These are phyloP conservation scores for Dysidea cf. avara DNA, from an alignment of 37 sponge, comb jelly and placozoan species.

Conservation along the genomic window DNA sequence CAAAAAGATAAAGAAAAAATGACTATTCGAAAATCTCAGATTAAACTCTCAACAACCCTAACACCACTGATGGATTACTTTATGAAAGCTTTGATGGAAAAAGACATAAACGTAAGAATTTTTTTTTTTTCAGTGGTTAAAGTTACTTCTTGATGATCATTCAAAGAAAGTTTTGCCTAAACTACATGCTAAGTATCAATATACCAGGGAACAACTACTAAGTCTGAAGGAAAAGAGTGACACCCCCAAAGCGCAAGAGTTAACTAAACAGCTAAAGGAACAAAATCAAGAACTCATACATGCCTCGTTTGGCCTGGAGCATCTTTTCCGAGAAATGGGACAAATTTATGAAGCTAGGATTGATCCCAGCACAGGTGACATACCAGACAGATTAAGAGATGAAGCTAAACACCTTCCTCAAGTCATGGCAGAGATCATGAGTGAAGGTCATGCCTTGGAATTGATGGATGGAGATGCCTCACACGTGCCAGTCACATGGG, in stretches of 20 bases:
- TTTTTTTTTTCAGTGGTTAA: not conserved
- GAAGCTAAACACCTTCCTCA: slow-evolving; percentile 3
- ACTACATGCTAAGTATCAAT: not conserved
- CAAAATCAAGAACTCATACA: slow-evolving; percentile 6
- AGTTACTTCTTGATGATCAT: slow-evolving; percentile 3
- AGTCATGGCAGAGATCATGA: slow-evolving; percentile 25
- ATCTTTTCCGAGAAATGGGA: slow-evolving; percentile 16
- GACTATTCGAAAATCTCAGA: not conserved
- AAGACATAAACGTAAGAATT: not conserved
- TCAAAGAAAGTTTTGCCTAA: not conserved
- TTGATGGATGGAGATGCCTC: slow-evolving; percentile 44
- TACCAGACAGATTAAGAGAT: not conserved
- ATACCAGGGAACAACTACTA: not conserved
- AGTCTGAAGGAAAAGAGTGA: not conserved
- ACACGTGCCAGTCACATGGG: slow-evolving; percentile 38
- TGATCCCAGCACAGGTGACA: not conserved
- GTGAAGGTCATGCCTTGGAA: slow-evolving; percentile 37
- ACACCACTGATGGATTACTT: not conserved
- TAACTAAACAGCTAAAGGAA: not conserved
- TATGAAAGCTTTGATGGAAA: not conserved
- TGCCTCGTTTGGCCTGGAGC: slow-evolving; percentile 23
- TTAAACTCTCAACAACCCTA: not conserved
- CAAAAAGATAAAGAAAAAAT: not conserved
- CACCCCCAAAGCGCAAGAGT: not conserved
- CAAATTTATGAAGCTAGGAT: not conserved